phyloP scores from a whole-genome alignment of 1,140 invertebrate genomes.

The Nasonia giraulti region DNA sequence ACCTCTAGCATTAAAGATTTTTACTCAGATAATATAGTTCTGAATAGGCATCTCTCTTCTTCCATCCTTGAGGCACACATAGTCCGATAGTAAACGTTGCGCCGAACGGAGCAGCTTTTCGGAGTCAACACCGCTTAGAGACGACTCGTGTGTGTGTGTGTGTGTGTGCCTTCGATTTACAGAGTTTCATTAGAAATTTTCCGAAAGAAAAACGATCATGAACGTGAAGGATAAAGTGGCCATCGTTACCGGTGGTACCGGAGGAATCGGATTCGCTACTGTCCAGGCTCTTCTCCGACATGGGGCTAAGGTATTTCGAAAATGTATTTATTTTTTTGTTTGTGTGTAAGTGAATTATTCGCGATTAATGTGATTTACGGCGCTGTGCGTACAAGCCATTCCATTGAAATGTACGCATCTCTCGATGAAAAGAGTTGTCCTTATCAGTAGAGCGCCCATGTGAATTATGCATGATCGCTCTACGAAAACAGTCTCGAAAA shows the following conservation, averaged over 20 bases:
- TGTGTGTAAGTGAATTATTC: too few species aligned
- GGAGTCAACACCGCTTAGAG: neutral
- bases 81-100: neutral
- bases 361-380: too few species aligned
- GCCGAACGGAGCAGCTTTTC: neutral
- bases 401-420: too few species aligned
- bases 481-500: neutral
- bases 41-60: neutral
- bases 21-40: slow-evolving; percentile 32
- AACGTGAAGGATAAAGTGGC: slow-evolving; percentile 62
- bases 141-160: neutral
- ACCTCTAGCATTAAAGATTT: slow-evolving; percentile 38
- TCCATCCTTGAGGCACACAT: neutral
- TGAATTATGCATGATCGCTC: neutral
- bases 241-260: slow-evolving; percentile 69
- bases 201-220: slow-evolving; percentile 24
- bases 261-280: slow-evolving; percentile 58
- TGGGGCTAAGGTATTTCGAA: slow-evolving; percentile 59
- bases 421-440: too few species aligned
- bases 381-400: too few species aligned
- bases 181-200: too few species aligned
- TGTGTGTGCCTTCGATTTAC: too few species aligned
- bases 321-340: too few species aligned
- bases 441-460: neutral
- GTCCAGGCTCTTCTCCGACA: slow-evolving; percentile 6